These are phyloP conservation scores for Batillaria attramentaria DNA, from an alignment of 1,140 invertebrate species.

Conservation along the genomic window DNA sequence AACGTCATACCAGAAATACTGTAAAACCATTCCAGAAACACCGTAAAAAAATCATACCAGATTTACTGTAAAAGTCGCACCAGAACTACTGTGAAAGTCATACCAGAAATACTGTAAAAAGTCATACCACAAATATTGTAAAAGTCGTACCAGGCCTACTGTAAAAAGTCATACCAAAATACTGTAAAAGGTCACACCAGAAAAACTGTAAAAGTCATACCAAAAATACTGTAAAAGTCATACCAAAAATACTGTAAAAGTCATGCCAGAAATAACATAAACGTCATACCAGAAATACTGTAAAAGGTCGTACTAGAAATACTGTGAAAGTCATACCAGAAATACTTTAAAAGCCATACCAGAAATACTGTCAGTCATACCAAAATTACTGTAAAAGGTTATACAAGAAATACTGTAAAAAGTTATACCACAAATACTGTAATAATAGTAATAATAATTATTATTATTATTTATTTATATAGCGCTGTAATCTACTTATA, in stretches of 20 bases:
- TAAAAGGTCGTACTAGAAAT: slow-evolving; percentile 51
- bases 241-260: slow-evolving; percentile 54
- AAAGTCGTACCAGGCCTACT: neutral
- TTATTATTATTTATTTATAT: too few species aligned
- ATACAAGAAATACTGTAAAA: too few species aligned
- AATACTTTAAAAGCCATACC: too few species aligned
- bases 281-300: slow-evolving; percentile 61
- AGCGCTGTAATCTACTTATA: too few species aligned
- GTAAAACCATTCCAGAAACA: slow-evolving; percentile 9
- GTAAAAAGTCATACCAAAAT: slow-evolving; percentile 28
- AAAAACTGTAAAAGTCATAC: slow-evolving; percentile 50
- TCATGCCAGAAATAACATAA: too few species aligned
- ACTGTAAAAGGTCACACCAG: slow-evolving; percentile 47
- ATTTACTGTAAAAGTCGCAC: neutral
- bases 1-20: too few species aligned
- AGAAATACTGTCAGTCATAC: neutral
- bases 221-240: too few species aligned
- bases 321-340: slow-evolving; percentile 44
- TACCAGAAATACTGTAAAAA: too few species aligned
- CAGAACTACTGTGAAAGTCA: too few species aligned
- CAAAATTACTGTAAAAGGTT: slow-evolving; percentile 7
- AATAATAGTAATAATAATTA: too few species aligned
- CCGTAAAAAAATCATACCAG: neutral
- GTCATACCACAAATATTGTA: too few species aligned
- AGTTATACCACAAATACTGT: too few species aligned